Evolutionary conservation across 1,140 invertebrate genomes (phyloP).

Genomic region (Leptopilina clavipes): DNA sequence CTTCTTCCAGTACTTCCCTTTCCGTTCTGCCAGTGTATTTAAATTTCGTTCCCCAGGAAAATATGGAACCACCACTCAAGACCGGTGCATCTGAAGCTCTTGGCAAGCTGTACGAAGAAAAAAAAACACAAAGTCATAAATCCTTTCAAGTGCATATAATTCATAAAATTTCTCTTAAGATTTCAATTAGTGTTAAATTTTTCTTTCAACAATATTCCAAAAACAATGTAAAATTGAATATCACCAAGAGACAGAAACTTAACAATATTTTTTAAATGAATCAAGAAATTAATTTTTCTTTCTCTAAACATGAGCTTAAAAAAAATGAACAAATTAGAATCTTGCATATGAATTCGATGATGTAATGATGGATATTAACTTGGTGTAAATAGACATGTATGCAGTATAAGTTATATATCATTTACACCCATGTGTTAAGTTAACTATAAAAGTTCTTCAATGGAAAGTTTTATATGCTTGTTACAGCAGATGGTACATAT

Average conservation of each 20-base stretch:
- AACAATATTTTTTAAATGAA: no score
- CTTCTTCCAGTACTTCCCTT: conserved; percentile 88
- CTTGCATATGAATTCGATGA: neutral
- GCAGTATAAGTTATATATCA: conserved; percentile 5
- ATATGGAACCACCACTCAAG: conserved; percentile 93
- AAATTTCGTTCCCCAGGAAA: conserved; percentile 95
- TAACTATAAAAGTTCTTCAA: conserved; percentile 12
- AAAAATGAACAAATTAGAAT: neutral
- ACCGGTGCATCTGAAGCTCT: conserved; percentile 91
- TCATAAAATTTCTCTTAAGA: no score
- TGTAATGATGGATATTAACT: conserved; percentile 39
- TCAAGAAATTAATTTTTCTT: no score
- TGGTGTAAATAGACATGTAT: neutral
- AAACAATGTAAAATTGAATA: no score
- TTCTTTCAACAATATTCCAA: no score
- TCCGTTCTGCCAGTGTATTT: conserved; percentile 92
- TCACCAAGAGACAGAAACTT: no score
- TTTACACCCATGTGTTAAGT: conserved; percentile 13
- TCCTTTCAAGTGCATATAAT: neutral
- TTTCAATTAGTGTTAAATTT: no score
- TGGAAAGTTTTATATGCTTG: conserved; percentile 4
- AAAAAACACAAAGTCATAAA: neutral
- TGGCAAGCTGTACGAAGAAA: conserved; percentile 80
- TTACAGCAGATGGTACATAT: conserved; percentile 20
- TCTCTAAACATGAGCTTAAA: no score